Percentiles rank a stretch among this genome's conserved stretches.
These are phyloP conservation scores for Raillietiella orientalis DNA, from an alignment of 2,888 invertebrate genomes.

Conservation along the genomic window DNA sequence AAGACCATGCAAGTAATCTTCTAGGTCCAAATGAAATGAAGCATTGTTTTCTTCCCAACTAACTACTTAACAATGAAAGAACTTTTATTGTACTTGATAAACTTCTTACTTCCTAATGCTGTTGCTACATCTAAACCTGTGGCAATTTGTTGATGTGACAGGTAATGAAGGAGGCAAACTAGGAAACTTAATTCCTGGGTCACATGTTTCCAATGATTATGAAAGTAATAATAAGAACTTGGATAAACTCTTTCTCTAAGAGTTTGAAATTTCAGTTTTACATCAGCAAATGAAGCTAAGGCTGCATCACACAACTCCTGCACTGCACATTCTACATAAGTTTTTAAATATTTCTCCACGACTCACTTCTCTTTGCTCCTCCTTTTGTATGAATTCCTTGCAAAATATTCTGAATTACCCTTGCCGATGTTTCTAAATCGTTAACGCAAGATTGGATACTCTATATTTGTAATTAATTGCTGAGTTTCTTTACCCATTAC, in stretches of 20 bases:
- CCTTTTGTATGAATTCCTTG: constrained; percentile 44
- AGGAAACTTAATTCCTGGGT: constrained; percentile 47
- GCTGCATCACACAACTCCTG: constrained; percentile 22
- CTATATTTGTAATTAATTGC: too few relatives aligned
- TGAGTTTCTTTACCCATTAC: too few relatives aligned
- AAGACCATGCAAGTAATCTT: constrained; percentile 59
- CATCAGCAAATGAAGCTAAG: constrained; percentile 7
- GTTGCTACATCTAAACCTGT: constrained; percentile 37
- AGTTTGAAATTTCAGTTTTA: too few relatives aligned
- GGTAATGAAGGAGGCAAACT: constrained; percentile 38
- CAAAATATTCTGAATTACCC: constrained; percentile 40
- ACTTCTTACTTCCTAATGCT: constrained; percentile 33
- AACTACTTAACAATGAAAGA: constrained; percentile 17
- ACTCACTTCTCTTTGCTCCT: constrained; percentile 29
- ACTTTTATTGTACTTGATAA: constrained; percentile 3
- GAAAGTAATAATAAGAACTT: constrained; percentile 19
- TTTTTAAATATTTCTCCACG: constrained; percentile 5
- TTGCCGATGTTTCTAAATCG: too few relatives aligned
- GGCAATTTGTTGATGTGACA: constrained; percentile 40
- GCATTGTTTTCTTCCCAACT: constrained; percentile 26
- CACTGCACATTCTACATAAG: constrained; percentile 15
- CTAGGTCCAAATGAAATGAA: constrained; percentile 65
- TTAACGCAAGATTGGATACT: too few relatives aligned
- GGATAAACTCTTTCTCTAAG: too few relatives aligned
- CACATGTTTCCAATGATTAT: constrained; percentile 56